Percentiles rank a stretch among this genome's conserved stretches.
phyloP scores from a whole-genome alignment of 2,888 invertebrate genomes.

The Thera britannica region DNA sequence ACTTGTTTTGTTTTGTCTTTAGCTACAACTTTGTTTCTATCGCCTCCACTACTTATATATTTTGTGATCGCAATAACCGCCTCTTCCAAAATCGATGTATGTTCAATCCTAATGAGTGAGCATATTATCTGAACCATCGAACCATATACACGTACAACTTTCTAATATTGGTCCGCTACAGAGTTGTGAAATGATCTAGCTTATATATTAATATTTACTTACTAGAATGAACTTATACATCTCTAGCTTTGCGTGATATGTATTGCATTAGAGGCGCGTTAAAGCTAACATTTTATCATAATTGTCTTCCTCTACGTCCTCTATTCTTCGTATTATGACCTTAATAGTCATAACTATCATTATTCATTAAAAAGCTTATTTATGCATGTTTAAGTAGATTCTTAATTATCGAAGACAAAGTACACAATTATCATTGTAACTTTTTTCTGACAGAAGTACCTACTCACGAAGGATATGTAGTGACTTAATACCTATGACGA shows the following conservation, averaged over 20 bases:
- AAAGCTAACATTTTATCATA: constrained; percentile 63
- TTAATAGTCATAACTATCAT: constrained; percentile 38
- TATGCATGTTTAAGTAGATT: constrained; percentile 46
- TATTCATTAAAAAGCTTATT: constrained; percentile 45
- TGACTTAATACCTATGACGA: constrained; percentile 73
- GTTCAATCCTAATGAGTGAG: constrained; percentile 29
- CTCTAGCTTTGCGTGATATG: constrained; percentile 83
- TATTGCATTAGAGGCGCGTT: constrained; percentile 81
- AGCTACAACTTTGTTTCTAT: constrained; percentile 14
- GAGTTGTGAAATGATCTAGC: constrained; percentile 81
- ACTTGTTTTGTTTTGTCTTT: neutral
- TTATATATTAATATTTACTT: constrained; percentile 63
- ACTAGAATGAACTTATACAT: constrained; percentile 78
- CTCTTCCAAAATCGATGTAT: constrained; percentile 28
- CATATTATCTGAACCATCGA: constrained; percentile 48
- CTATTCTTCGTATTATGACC: constrained; percentile 49
- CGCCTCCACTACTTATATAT: constrained; percentile 14
- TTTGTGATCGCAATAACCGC: constrained; percentile 23
- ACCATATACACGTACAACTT: constrained; percentile 81
- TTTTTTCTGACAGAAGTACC: constrained; percentile 56
- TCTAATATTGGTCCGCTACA: constrained; percentile 85
- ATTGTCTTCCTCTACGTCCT: constrained; percentile 52
- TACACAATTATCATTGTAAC: constrained; percentile 47
- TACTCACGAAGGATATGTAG: constrained; percentile 73
- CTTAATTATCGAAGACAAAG: constrained; percentile 55